Base-by-base conservation (phyloP, 2,113 vertebrate genomes). In the Erpornis zantholeuca region DNA sequence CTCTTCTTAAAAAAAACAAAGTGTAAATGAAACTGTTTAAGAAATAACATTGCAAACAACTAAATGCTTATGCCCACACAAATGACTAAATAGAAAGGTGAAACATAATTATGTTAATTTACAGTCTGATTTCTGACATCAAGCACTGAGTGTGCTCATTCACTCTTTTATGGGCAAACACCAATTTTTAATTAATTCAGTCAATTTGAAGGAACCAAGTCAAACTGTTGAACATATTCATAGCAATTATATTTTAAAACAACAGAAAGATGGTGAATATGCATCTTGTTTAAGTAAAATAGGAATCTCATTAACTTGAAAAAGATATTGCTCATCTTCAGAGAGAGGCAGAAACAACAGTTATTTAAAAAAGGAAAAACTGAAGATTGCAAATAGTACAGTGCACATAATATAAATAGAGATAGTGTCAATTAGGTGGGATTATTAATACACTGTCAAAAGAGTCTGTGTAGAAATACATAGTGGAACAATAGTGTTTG, bases 21-120 rank as follows among this genome's bases (percentile, higher is more conserved):
- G 71, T 79, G 82, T 70, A 95, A 94, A 95, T 94, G 69, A 94
- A 94, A 91, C 66, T 91, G 75, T 59, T 92, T 82, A 84, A 92
- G 82, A 88, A 33, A 87, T 40, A 38, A 36, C 36, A 81, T 27
- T 84, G 80, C 24, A 66, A 75, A 68, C 33, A 93, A 88, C 75
- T 45, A 75, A 94, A 95, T 75, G 71, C 47, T 85, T 94, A 87
- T 86, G 59, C 83, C 86, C 88, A 86, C 75, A 90, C n/a, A 92
- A 91, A 90, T 75, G 47, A 94, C 76, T 88, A 96, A 96, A 94
- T 94, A 86, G 84, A 71, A 95, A 96, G 84, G 90, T 96, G 86
- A 96, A 97, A 96, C 64, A 92, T 57, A 91, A 90, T 88, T 94
- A 90, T 82, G 75, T 88, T 95, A 65, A 91, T 82, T 96, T 92